phyloP scores from a whole-genome alignment of 2,888 invertebrate species.

The Steinernema hermaphroditum region DNA sequence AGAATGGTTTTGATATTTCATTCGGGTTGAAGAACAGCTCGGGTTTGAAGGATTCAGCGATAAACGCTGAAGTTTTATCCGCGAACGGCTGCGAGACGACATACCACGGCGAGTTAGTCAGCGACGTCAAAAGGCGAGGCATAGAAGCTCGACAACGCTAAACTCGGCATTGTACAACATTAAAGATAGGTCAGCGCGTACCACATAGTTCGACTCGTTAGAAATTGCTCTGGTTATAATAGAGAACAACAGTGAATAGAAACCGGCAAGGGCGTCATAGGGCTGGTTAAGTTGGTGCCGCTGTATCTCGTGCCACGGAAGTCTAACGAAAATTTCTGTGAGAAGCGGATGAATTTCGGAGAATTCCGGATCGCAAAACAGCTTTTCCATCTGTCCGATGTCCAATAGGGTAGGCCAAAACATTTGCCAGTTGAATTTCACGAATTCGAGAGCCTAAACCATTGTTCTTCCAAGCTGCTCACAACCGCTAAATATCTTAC shows the following conservation, averaged over 20 bases:
- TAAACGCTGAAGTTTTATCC: conserved; percentile 38
- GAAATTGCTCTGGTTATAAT: conserved; percentile 47
- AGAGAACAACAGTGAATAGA: conserved; percentile 51
- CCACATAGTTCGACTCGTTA: conserved; percentile 48
- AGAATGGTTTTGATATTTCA: conserved; percentile 36
- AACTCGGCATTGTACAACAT: neutral
- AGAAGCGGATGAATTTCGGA: conserved; percentile 55
- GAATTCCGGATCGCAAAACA: conserved; percentile 41
- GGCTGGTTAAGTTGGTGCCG: conserved; percentile 41
- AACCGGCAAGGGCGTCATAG: conserved; percentile 51
- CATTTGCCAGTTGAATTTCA: conserved; percentile 44
- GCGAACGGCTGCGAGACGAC: conserved; percentile 49
- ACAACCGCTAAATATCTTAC: conserved; percentile 20
- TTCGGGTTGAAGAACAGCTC: conserved; percentile 31
- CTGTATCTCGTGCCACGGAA: conserved; percentile 53
- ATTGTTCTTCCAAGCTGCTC: too few relatives aligned
- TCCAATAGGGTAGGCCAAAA: conserved; percentile 50
- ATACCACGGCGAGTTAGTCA: conserved; percentile 52
- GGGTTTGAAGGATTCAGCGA: conserved; percentile 38
- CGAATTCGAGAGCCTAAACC: conserved; percentile 42
- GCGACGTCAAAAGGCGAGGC: conserved; percentile 48
- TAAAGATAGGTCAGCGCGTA: neutral
- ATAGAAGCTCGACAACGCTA: conserved; percentile 59
- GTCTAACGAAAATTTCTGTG: conserved; percentile 56
- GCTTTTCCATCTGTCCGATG: conserved; percentile 38